Evolutionary conservation across 2,797 vertebrate genomes (phyloP).

Genomic region (Thunnus albacares): DNA sequence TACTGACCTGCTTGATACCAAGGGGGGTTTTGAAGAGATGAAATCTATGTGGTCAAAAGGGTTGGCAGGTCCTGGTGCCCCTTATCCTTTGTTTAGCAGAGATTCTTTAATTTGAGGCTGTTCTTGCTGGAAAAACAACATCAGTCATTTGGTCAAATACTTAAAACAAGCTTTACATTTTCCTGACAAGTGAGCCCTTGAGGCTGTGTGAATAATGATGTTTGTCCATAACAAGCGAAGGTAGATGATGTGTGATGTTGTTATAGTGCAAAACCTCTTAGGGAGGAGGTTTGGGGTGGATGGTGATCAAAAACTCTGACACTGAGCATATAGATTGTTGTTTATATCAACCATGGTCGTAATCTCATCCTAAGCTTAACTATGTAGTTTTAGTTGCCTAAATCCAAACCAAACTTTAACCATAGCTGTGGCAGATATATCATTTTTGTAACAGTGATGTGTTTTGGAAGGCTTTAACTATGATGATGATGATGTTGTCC

Average conservation of each 20-base stretch:
- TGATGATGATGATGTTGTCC: no score
- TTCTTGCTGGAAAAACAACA: neutral
- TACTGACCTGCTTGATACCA: slow-evolving; percentile 4
- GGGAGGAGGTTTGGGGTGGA: neutral
- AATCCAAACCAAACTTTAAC: neutral
- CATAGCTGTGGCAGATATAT: no score
- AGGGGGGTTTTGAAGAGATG: neutral
- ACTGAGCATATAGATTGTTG: neutral
- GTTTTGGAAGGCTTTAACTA: no score
- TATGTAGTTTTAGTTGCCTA: no score
- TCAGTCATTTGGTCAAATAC: slow-evolving; percentile 9
- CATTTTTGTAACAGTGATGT: no score
- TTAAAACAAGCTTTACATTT: slow-evolving; percentile 1
- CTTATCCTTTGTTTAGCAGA: slow-evolving; percentile 17
- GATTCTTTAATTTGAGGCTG: slow-evolving; percentile 1
- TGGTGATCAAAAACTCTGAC: neutral
- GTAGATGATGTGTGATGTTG: neutral
- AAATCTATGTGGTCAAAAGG: slow-evolving; percentile 32
- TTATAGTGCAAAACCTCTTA: neutral
- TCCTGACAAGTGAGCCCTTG: neutral
- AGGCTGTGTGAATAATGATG: neutral
- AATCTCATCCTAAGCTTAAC: no score
- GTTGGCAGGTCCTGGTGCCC: slow-evolving; percentile 1
- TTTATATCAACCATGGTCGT: neutral
- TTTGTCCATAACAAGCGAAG: neutral